Base-by-base conservation (phyloP, 1,140 invertebrate species). In the Solen grandis region DNA sequence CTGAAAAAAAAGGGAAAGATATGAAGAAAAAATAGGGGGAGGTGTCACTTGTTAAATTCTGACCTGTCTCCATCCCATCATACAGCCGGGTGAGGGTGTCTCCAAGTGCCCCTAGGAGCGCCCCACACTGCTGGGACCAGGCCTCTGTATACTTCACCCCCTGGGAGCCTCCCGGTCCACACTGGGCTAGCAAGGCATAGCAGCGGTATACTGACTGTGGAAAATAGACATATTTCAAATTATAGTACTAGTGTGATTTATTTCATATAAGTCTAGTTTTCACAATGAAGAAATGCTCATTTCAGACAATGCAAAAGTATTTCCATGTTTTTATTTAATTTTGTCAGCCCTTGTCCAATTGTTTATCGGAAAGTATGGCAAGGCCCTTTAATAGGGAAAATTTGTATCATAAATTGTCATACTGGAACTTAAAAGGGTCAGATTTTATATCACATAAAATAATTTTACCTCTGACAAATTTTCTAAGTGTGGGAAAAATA, bases 131-230 rank as follows among this genome's bases (percentile, higher is more conserved):
- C 19, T 50, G 19, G n/a, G 38, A 27, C 77, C 77, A 80, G 14
- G 68, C 66, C 27, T 80, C 77, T 33, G 66, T 62, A 29, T 80
- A 36, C 46, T 80, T 80, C 27, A 80, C 36, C 5, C 77, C 68
- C 4, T 25, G 66, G 3, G 25, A 31, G 19, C 77, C 77, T 16
- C 77, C 77, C 8, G 68, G 59, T 33, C 77, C 77, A 65, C 77
- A 80, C n/a, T 54, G 33, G 19, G 57, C 55, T 31, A 80, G 41
- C 59, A 80, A 27, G 16, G 57, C 69, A 65, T 36, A 80, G 25
- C 77, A 80, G 8, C 36, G 22, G 25, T 50, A 33, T 16, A 70
- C 25, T 22, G 19, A 36, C 77, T 80, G 55, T 3, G 52, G 50
- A 52, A 27, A 41, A 52, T 31, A 65, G 13, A 8, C 22, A 2